Evolutionary conservation across 1,140 invertebrate genomes (phyloP), one percentile per base, ranked within the genome.

Genomic region (Pemphigus obesinymphae): DNA sequence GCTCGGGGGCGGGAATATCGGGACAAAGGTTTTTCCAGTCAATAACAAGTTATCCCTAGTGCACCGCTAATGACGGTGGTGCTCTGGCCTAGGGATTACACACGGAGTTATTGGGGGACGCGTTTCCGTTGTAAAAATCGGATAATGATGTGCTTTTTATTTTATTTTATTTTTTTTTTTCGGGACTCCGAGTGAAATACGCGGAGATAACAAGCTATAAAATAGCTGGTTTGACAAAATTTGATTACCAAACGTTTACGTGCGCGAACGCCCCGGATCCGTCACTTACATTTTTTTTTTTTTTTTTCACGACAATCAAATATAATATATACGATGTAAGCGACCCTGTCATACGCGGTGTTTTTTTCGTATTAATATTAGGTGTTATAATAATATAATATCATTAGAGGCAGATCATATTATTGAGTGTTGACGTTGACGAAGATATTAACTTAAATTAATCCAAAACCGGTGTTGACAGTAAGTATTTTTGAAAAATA

Each of bases 71-170:
- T 70, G 66, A 45, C 15, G 37, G 23, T 23, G 63, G 63, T 15
- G 34, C 66, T n/a, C n/a, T 45, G 40, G 40, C 66, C 66, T 26
- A 66, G 34, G 63, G 63, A 66, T 66, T 66, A 66, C 34, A 66
- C 66, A 13, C 66, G 37, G 40, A 70, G 66, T 70, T 45, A 70
- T 70, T 45, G 66, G 66, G 66, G 40, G n/a, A 70, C 66, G 45
- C 2, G 66, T 37, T 70, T 70, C 66, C 40, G 66, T 45, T 45
- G 37, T 70, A 70, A 70, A 68, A 70, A 45, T 70, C 66, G 17
- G 66, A 70, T 70, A 70, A 70, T 70, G 66, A 70, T 70, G 66
- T 70, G 66, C 37, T 45, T 70, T 70, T n/a, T n/a, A n/a, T n/a
- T n/a, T n/a, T n/a, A n/a, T n/a, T n/a, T n/a, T n/a, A n/a, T n/a